A percentile compares a stretch with the other conserved stretches of the same genome.
Conservation (phyloP, 1,140 invertebrate genomes). For the Aphaenogaster rudis region DNA sequence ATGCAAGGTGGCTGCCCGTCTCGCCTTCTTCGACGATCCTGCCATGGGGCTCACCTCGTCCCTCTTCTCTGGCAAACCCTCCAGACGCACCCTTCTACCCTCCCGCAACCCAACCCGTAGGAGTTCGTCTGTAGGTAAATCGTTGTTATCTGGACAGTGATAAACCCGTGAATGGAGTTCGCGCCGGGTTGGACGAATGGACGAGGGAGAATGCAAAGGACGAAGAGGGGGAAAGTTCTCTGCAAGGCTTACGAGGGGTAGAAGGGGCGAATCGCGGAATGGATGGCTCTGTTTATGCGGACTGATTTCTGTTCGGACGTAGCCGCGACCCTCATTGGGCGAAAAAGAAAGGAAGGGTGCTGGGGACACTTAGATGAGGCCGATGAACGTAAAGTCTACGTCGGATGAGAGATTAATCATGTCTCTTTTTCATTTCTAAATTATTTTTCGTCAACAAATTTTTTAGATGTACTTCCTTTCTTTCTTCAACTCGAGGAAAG, state of each 20-base stretch:
- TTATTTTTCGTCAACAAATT: background rate
- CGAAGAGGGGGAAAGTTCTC: slow-evolving; percentile 58
- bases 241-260: slow-evolving; percentile 57
- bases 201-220: slow-evolving; percentile 79
- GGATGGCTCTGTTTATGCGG: slow-evolving; percentile 80
- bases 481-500: background rate
- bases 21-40: slow-evolving; percentile 62
- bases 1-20: slow-evolving; percentile 85
- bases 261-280: slow-evolving; percentile 56
- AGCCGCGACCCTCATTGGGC: slow-evolving; percentile 26
- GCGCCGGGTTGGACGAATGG: slow-evolving; percentile 79
- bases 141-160: slow-evolving; percentile 88
- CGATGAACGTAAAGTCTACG: slow-evolving; percentile 13
- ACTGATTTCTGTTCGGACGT: slow-evolving; percentile 58
- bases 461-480: background rate
- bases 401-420: background rate
- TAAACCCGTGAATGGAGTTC: slow-evolving; percentile 87
- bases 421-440: slow-evolving; percentile 6
- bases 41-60: slow-evolving; percentile 59
- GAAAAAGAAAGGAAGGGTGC: slow-evolving; percentile 18
- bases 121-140: slow-evolving; percentile 85
- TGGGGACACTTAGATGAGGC: background rate
- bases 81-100: slow-evolving; percentile 56
- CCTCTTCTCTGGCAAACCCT: slow-evolving; percentile 33
- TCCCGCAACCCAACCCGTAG: slow-evolving; percentile 45